These are phyloP conservation scores for Oscheius sp. DNA, from an alignment of 2,888 invertebrate genomes.

Conservation along the genomic window DNA sequence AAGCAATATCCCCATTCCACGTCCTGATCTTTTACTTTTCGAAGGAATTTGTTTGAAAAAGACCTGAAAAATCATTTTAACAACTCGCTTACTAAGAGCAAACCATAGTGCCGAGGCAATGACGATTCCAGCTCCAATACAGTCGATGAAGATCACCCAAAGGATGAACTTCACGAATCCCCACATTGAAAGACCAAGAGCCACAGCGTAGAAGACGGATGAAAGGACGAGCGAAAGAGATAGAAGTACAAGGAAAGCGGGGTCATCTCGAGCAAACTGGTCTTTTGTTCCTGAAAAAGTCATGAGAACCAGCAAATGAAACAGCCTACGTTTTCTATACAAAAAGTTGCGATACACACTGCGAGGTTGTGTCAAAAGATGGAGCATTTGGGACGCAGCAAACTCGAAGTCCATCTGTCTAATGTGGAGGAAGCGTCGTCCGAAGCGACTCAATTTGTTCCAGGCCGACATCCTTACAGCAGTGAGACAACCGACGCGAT, in stretches of 20 bases:
- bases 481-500: conserved; percentile 63
- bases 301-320: conserved; percentile 3
- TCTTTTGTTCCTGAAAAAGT: conserved; percentile 88
- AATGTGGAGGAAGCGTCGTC: conserved; percentile 66
- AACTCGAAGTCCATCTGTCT: conserved; percentile 98
- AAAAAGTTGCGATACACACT: conserved; percentile 95
- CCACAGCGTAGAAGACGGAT: conserved; percentile 59
- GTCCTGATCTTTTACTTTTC: conserved; percentile 81
- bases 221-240: conserved; percentile 58
- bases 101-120: conserved; percentile 91
- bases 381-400: conserved; percentile 98
- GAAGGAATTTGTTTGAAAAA: conserved; percentile 77
- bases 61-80: conserved; percentile 29
- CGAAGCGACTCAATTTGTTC: conserved; percentile 67
- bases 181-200: conserved; percentile 75
- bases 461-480: conserved; percentile 71
- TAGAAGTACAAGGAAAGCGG: conserved; percentile 93
- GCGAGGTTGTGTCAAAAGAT: conserved; percentile 91
- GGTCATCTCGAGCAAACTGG: conserved; percentile 98
- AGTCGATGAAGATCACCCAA: conserved; percentile 93
- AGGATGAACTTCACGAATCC: conserved; percentile 85
- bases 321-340: conserved; percentile 90
- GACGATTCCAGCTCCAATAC: conserved; percentile 87
- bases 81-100: conserved; percentile 18
- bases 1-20: conserved; percentile 99